A percentile compares a stretch with the other conserved stretches of the same genome.
Evolutionary conservation across 2,888 invertebrate genomes (phyloP).

Genomic region (Trachelus stipa): DNA sequence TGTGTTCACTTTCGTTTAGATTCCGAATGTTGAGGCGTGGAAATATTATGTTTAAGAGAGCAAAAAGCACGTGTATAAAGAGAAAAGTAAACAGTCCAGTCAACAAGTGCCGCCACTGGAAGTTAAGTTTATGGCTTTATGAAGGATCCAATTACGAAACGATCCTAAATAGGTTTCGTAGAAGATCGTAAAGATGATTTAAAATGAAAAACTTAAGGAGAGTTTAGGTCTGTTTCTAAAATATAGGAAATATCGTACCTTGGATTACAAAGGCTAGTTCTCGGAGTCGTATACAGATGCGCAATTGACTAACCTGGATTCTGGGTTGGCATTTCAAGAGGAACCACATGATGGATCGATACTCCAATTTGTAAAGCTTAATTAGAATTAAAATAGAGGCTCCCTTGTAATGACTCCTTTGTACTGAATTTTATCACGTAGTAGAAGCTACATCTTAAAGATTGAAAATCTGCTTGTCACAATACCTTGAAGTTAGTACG

Average conservation of each 20-base stretch:
- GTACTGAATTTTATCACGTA: not conserved
- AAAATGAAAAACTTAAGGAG: not conserved
- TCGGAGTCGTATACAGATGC: not conserved
- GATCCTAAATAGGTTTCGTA: not conserved
- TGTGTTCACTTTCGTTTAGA: not conserved
- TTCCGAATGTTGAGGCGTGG: not conserved
- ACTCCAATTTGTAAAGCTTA: not conserved
- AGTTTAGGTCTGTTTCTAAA: not conserved
- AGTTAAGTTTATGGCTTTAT: not conserved
- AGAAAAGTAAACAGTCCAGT: slow-evolving; percentile 1
- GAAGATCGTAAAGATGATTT: not conserved
- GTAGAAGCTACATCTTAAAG: not conserved
- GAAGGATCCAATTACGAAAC: not conserved
- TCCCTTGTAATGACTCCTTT: not conserved
- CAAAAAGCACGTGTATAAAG: not conserved
- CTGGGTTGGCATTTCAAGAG: not conserved
- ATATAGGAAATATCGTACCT: not conserved
- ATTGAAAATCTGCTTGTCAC: no score
- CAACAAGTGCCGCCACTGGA: not conserved
- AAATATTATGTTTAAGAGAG: not conserved
- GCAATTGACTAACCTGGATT: not conserved
- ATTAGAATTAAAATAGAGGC: not conserved
- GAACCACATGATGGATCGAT: not conserved
- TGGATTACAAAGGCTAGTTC: not conserved
- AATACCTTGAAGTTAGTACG: not conserved